Base-by-base conservation (phyloP, 2,113 vertebrate species). In the Rhodinocichla rosea region DNA sequence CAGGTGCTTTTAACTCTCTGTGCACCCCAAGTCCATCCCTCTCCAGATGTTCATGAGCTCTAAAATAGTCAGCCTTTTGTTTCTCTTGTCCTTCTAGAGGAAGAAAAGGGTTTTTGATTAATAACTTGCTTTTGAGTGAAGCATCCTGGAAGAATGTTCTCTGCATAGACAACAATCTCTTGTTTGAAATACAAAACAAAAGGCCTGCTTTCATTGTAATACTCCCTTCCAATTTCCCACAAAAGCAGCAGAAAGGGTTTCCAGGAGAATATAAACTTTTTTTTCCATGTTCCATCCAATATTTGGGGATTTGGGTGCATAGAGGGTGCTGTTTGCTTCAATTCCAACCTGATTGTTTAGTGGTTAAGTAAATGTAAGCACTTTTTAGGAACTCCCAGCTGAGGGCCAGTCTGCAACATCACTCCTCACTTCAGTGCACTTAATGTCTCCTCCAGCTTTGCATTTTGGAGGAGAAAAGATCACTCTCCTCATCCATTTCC, bases 401-500 rank as follows among this genome's bases (percentile, higher is more conserved):
- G 39, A 64, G 37, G 44, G 62, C 53, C 69, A 33, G 4, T n/a
- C 57, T 78, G 20, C 22, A 73, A 5, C 49, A 60, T 3, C 77
- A 6, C 62, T 56, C 39, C 57, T 28, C 37, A 23, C 53, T 68
- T 49, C 59, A 55, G 0, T 1, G 5, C 71, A 32, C 44, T 59
- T 53, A 63, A 82, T 49, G 45, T 65, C 42, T 89, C 57, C 64
- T 91, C 33, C 53, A 83, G 0, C 33, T 89, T 89, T 53, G 37
- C 50, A 28, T 79, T 92, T 81, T 76, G 33, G 81, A 95, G 74
- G 70, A 93, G 49, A 75, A 80, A 92, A 90, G 75, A 65, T 94
- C 33, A 17, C 26, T 70, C 17, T 76, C 59, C 64, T 82, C 63
- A 70, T 64, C 37, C 56, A 10, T 53, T 94, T 62, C 21, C 33